Conservation (phyloP, 2,888 invertebrate genomes). For the Latrodectus elegans region DNA sequence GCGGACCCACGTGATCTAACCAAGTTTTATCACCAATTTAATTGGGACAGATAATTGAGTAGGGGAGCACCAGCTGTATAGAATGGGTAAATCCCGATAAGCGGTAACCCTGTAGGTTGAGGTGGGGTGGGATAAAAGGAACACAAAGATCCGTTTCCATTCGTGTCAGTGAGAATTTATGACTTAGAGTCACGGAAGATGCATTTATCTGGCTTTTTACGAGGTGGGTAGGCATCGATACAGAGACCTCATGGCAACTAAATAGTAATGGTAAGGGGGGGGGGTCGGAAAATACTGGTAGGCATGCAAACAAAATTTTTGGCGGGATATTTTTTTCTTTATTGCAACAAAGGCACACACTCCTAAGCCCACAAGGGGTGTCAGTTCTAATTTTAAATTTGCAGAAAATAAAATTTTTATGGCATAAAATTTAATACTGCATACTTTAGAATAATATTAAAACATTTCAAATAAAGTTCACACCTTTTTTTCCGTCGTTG, state of each 20-base stretch:
- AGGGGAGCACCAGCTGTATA: neutral
- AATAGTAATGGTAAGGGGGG: neutral
- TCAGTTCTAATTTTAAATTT: too few species aligned
- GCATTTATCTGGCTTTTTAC: slow-evolving; percentile 50
- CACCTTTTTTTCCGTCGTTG: too few species aligned
- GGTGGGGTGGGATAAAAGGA: slow-evolving; percentile 10
- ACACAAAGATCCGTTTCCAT: slow-evolving; percentile 44
- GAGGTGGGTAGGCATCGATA: neutral
- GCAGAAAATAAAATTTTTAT: too few species aligned
- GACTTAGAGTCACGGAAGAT: slow-evolving; percentile 33
- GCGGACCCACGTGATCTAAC: slow-evolving; percentile 35
- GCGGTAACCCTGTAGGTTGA: neutral
- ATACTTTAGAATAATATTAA: too few species aligned
- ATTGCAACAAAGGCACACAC: too few species aligned
- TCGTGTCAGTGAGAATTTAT: slow-evolving; percentile 62
- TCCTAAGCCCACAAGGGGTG: too few species aligned
- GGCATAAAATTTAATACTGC: too few species aligned
- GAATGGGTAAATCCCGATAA: slow-evolving; percentile 1
- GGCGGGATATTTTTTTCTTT: too few species aligned
- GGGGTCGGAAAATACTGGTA: neutral
- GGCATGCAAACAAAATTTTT: too few species aligned
- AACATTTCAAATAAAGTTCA: too few species aligned
- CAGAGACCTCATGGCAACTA: neutral
- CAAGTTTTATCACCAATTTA: slow-evolving; percentile 60
- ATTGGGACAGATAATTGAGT: slow-evolving; percentile 58